Evolutionary conservation across 2,888 invertebrate genomes (phyloP).

Genomic region (Cabera pusaria): DNA sequence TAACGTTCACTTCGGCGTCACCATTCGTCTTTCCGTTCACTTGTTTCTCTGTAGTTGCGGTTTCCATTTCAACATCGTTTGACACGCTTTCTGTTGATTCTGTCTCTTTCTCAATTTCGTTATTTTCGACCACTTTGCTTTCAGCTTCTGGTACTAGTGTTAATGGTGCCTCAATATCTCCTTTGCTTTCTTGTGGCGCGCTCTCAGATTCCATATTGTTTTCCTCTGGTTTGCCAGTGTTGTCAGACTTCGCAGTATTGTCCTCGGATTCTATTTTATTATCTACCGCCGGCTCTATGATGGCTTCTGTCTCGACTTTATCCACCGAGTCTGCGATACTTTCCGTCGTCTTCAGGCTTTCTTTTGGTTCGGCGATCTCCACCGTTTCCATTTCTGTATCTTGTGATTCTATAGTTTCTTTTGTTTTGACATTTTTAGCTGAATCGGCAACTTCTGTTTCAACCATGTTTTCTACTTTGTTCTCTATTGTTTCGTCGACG

Average conservation of each 20-base stretch:
- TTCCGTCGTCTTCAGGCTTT: not conserved
- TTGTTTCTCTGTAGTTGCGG: slow-evolving; percentile 49
- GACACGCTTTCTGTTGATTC: slow-evolving; percentile 9
- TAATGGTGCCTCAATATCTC: slow-evolving; percentile 27
- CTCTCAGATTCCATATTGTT: slow-evolving; percentile 23
- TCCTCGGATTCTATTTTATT: slow-evolving; percentile 3
- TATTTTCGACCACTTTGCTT: slow-evolving; percentile 26
- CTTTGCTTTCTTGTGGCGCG: slow-evolving; percentile 34
- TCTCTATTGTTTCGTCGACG: slow-evolving; percentile 2
- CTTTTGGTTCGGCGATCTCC: slow-evolving; percentile 9
- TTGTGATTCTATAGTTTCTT: slow-evolving; percentile 2
- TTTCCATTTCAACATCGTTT: slow-evolving; percentile 39
- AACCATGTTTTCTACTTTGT: not conserved
- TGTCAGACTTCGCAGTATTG: slow-evolving; percentile 1
- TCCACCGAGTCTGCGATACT: not conserved
- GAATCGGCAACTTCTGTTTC: no score
- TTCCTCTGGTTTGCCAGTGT: slow-evolving; percentile 2
- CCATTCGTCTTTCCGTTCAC: slow-evolving; percentile 69
- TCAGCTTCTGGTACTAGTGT: slow-evolving; percentile 11
- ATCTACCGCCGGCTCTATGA: not conserved
- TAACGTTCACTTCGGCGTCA: slow-evolving; percentile 49
- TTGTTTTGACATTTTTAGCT: no score
- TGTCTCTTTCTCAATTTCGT: slow-evolving; percentile 31
- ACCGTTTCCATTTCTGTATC: slow-evolving; percentile 14
- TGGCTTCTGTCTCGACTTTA: slow-evolving; percentile 1